Conservation (phyloP, 2,888 invertebrate species). For the Sympetrum striolatum region DNA sequence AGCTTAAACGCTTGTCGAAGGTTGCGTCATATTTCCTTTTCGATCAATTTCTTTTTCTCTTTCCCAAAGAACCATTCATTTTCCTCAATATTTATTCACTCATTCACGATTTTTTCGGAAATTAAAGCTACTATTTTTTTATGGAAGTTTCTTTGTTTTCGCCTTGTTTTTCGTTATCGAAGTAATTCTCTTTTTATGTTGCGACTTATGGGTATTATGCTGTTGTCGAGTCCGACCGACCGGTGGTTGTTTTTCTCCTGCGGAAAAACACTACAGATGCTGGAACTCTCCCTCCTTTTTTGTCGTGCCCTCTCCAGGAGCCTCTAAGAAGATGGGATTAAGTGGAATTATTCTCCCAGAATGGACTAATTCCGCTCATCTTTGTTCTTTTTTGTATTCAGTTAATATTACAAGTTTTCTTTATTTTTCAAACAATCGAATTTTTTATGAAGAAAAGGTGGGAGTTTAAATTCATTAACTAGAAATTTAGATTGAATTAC, state of each 20-base stretch:
- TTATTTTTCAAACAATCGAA: no score
- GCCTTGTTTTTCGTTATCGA: not conserved
- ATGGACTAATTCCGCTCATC: not conserved
- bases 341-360: not conserved
- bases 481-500: no score
- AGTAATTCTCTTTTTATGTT: not conserved
- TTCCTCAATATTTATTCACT: no score
- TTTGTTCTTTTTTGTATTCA: not conserved
- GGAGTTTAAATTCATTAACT: no score
- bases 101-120: no score
- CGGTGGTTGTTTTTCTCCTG: not conserved
- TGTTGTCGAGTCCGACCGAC: not conserved
- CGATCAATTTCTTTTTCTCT: no score
- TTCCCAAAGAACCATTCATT: no score
- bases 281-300: not conserved
- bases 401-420: not conserved
- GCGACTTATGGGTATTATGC: not conserved
- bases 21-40: no score
- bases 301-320: not conserved
- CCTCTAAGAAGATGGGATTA: not conserved
- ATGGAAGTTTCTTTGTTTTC: no score
- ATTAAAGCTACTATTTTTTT: no score
- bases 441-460: no score
- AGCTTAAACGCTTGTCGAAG: no score
- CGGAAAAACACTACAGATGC: not conserved